Percentiles rank a stretch among this genome's conserved stretches.
phyloP scores from a whole-genome alignment of 2,113 vertebrate species.

The Cnemophilus loriae region DNA sequence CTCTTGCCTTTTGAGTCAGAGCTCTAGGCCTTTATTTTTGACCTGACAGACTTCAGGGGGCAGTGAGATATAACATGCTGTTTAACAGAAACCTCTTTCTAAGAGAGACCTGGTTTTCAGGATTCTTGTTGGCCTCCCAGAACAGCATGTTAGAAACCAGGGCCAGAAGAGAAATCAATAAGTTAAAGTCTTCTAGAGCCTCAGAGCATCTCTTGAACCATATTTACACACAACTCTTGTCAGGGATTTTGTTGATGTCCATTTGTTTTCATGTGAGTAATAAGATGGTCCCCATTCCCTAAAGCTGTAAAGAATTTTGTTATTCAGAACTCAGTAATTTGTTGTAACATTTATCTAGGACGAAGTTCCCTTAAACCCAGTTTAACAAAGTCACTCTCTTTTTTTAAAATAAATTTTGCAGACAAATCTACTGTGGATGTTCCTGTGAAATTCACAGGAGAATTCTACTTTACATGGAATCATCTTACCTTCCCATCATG shows the following conservation, averaged over 20 bases:
- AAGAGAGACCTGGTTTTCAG: background rate
- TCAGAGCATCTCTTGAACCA: background rate
- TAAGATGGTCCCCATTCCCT: background rate
- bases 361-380: background rate
- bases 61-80: background rate
- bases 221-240: background rate
- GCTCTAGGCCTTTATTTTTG: background rate
- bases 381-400: background rate
- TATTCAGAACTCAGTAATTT: background rate
- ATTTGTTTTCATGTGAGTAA: background rate
- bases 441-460: background rate
- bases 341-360: background rate
- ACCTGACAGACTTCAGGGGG: background rate
- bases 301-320: background rate
- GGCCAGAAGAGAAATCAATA: background rate
- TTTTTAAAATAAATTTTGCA: background rate
- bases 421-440: background rate
- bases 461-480: background rate
- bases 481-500: conserved; percentile 85
- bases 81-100: background rate
- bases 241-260: background rate
- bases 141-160: background rate
- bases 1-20: background rate
- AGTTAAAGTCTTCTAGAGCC: background rate
- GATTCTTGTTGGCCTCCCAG: background rate